phyloP scores from a whole-genome alignment of 1,140 invertebrate genomes.

The Habropoda laboriosa region DNA sequence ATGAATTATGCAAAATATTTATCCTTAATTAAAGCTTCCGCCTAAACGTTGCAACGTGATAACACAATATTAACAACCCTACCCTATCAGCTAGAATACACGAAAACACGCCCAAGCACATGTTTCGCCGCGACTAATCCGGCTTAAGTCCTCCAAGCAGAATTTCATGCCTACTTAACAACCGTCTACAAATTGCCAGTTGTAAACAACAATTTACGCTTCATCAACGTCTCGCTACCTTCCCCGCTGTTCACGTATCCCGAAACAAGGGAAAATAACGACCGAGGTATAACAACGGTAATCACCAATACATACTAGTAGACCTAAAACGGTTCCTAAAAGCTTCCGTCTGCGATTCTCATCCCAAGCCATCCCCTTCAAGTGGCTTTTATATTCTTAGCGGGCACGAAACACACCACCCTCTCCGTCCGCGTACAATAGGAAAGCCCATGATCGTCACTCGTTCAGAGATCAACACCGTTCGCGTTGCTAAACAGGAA shows the following conservation, averaged over 20 bases:
- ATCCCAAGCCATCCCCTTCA: conserved; percentile 8
- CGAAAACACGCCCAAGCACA: too few species aligned
- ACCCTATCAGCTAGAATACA: too few species aligned
- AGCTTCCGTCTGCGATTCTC: not conserved
- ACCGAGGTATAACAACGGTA: not conserved
- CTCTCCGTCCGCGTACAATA: not conserved
- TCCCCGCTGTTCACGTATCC: too few species aligned
- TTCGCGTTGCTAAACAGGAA: not conserved
- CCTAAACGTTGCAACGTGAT: too few species aligned
- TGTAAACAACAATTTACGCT: not conserved
- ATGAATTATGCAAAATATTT: too few species aligned
- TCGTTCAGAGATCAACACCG: conserved; percentile 8
- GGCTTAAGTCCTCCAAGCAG: too few species aligned
- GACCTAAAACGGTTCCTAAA: conserved; percentile 11
- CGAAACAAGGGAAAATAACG: not conserved
- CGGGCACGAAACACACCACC: not conserved
- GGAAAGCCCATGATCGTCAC: not conserved
- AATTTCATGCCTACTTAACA: too few species aligned
- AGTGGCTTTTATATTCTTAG: conserved; percentile 16
- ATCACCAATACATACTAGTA: not conserved
- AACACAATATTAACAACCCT: too few species aligned
- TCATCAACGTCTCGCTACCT: not conserved
- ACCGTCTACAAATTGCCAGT: not conserved
- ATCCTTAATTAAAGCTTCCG: too few species aligned
- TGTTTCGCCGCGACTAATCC: too few species aligned